phyloP scores from a whole-genome alignment of 2,797 vertebrate genomes.

The Artibeus jamaicensis region DNA sequence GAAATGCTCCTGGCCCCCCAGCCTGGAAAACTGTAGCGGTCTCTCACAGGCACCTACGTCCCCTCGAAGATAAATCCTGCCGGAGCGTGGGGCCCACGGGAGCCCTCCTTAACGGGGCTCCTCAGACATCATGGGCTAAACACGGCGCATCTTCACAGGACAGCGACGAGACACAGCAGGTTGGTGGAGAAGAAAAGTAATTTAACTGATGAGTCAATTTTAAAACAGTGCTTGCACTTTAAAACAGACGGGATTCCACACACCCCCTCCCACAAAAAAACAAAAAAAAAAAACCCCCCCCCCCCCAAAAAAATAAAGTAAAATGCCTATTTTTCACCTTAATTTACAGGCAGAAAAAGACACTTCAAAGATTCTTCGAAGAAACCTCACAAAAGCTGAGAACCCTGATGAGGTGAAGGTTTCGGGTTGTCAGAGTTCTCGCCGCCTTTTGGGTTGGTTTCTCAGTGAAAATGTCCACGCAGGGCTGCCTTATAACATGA shows the following conservation, averaged over 20 bases:
- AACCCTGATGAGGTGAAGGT: not conserved
- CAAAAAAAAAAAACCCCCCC: no score
- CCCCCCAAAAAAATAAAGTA: no score
- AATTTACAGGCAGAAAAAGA: not conserved
- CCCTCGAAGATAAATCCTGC: not conserved
- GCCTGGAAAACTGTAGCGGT: not conserved
- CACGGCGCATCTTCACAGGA: not conserved
- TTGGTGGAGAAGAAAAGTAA: not conserved
- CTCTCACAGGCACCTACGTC: not conserved
- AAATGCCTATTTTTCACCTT: not conserved
- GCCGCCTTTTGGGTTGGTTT: not conserved
- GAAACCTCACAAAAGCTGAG: not conserved
- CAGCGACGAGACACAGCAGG: not conserved
- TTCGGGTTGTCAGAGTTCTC: not conserved
- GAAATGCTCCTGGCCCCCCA: not conserved
- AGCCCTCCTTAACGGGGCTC: not conserved
- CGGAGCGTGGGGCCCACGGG: rapidly evolving
- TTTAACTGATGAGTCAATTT: constrained; percentile 2
- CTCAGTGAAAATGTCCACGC: not conserved
- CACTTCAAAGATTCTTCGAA: not conserved
- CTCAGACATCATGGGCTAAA: not conserved
- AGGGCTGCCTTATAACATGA: not conserved
- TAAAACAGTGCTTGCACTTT: not conserved
- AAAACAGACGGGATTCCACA: not conserved
- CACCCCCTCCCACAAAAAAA: no score